Evolutionary conservation across 2,113 vertebrate species (phyloP).

Genomic region (Nansenia antarctica): DNA sequence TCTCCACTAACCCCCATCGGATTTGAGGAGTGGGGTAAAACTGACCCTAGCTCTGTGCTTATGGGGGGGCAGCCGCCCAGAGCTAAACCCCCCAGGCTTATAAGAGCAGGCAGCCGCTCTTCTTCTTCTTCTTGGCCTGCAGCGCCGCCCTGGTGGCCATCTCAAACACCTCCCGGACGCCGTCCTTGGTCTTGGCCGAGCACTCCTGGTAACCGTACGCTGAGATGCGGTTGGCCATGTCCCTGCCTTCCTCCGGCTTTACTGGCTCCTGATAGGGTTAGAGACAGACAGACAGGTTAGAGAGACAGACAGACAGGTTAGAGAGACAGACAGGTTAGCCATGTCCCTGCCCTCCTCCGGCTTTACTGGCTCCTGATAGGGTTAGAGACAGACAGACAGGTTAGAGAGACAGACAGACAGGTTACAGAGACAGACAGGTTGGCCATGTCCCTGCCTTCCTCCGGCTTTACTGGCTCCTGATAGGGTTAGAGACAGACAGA

Average conservation of each 20-base stretch:
- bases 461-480: no score
- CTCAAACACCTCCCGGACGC: constrained; percentile 77
- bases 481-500: no score
- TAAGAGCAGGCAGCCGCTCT: constrained; percentile 67
- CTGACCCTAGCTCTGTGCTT: background rate
- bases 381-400: no score
- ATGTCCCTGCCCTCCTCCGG: no score
- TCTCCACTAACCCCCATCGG: background rate
- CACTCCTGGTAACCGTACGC: constrained; percentile 81
- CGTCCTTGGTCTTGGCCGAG: constrained; percentile 80
- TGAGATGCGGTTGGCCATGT: constrained; percentile 77
- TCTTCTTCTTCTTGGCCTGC: constrained; percentile 75
- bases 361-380: no score
- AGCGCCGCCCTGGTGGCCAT: constrained; percentile 77
- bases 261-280: constrained; percentile 73
- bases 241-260: constrained; percentile 76
- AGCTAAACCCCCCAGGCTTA: constrained; percentile 54
- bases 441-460: background rate
- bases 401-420: background rate
- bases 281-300: constrained; percentile 1
- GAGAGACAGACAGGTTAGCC: background rate
- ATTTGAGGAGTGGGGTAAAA: background rate
- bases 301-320: background rate
- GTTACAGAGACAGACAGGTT: no score
- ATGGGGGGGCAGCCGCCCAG: background rate